Percentiles rank a stretch among this genome's conserved stretches.
Evolutionary conservation across 2,888 invertebrate species (phyloP).

Genomic region (Acanthococcus lagerstroemiae): DNA sequence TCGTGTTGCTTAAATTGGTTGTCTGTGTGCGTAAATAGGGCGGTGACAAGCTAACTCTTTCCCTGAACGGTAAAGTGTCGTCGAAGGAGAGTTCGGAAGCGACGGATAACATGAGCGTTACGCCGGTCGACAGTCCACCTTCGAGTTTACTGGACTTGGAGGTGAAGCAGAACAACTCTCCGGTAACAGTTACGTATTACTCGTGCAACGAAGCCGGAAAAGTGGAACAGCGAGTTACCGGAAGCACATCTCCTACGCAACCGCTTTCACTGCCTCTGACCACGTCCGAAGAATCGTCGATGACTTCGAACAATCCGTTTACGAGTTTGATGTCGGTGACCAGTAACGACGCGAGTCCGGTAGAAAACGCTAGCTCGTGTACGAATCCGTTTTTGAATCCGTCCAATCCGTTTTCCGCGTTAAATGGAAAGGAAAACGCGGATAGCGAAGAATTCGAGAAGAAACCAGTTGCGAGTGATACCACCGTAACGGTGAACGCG

Average conservation of each 20-base stretch:
- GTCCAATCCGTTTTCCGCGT: constrained; percentile 42
- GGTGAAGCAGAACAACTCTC: constrained; percentile 41
- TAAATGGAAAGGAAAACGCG: constrained; percentile 36
- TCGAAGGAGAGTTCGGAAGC: constrained; percentile 33
- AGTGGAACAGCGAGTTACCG: constrained; percentile 42
- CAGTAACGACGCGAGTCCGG: constrained; percentile 30
- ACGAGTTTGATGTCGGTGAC: constrained; percentile 32
- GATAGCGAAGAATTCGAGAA: constrained; percentile 30
- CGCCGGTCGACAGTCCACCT: constrained; percentile 12
- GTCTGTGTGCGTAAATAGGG: constrained; percentile 37
- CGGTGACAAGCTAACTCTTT: constrained; percentile 42
- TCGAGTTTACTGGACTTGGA: constrained; percentile 31
- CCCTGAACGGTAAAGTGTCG: constrained; percentile 36
- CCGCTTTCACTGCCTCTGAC: constrained; percentile 34
- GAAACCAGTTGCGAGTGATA: neutral
- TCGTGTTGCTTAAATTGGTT: constrained; percentile 27
- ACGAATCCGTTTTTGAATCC: constrained; percentile 41
- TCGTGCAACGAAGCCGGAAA: constrained; percentile 47
- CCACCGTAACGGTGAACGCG: constrained; percentile 39
- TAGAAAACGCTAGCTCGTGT: constrained; percentile 15
- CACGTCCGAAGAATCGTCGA: constrained; percentile 38
- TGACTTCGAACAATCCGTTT: constrained; percentile 37
- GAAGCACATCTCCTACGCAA: constrained; percentile 36
- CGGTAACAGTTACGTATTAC: constrained; percentile 54
- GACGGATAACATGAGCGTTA: constrained; percentile 22